A percentile compares a stretch with the other conserved stretches of the same genome.
phyloP scores from a whole-genome alignment of 1,140 invertebrate genomes.

The Megalonaias nervosa region DNA sequence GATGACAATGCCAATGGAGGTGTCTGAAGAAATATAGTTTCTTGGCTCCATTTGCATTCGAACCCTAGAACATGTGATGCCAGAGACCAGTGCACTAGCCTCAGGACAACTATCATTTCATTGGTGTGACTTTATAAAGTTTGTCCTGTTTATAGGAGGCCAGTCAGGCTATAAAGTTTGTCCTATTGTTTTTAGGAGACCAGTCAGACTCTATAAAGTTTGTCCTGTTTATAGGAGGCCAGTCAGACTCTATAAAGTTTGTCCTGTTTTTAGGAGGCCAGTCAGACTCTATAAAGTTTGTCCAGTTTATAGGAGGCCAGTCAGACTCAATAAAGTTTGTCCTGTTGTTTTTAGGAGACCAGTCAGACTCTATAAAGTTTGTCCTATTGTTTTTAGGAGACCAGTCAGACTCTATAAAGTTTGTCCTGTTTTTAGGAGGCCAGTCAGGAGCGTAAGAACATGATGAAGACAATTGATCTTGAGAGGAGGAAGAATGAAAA shows the following conservation, averaged over 20 bases:
- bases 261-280: conserved; percentile 54
- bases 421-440: conserved; percentile 53
- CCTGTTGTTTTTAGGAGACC: conserved; percentile 52
- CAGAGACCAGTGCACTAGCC: too few relatives aligned
- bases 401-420: not conserved
- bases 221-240: conserved; percentile 52
- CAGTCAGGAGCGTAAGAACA: conserved; percentile 62
- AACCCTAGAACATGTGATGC: too few relatives aligned
- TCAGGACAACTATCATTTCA: too few relatives aligned
- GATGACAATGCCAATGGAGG: too few relatives aligned
- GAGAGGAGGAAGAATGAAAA: conserved; percentile 66
- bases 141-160: conserved; percentile 52
- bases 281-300: conserved; percentile 15
- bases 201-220: conserved; percentile 19
- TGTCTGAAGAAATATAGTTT: too few relatives aligned
- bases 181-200: conserved; percentile 51
- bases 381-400: conserved; percentile 48
- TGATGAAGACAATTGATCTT: conserved; percentile 68
- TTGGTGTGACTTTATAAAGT: too few relatives aligned
- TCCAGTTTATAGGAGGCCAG: conserved; percentile 56
- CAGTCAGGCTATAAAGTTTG: conserved; percentile 25
- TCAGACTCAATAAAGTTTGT: not conserved
- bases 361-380: conserved; percentile 19
- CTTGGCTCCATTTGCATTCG: too few relatives aligned
- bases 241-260: conserved; percentile 10